Percentiles rank a stretch among this genome's conserved stretches.
Evolutionary conservation across 2,113 vertebrate species (phyloP).

Genomic region (Python bivittatus): DNA sequence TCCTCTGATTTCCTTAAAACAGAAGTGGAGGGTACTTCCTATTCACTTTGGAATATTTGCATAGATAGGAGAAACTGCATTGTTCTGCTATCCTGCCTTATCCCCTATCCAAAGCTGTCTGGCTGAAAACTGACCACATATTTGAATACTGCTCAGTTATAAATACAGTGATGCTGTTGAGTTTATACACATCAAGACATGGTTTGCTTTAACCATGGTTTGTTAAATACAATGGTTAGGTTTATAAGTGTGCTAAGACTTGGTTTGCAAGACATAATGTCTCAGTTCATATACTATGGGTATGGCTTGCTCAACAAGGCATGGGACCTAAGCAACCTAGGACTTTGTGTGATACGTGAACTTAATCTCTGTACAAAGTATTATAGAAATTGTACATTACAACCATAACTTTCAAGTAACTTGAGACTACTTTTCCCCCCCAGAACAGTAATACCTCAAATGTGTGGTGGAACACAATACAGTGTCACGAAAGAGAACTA

Average conservation of each 20-base stretch:
- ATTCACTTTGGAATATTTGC: neutral
- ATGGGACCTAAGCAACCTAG: too few relatives aligned
- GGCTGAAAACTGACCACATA: neutral
- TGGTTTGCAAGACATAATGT: neutral
- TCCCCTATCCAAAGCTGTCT: neutral
- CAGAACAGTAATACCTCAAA: neutral
- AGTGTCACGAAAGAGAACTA: neutral
- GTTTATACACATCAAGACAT: neutral
- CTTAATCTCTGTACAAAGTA: neutral
- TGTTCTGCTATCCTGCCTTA: neutral
- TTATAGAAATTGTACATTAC: neutral
- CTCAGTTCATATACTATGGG: neutral
- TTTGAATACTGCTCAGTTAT: neutral
- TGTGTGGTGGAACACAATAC: neutral
- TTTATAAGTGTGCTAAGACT: neutral
- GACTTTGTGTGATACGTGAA: neutral
- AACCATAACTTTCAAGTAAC: neutral
- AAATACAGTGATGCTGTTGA: neutral
- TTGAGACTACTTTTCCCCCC: neutral
- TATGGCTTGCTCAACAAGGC: neutral
- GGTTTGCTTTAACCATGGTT: neutral
- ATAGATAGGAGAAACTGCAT: neutral
- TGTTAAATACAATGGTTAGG: neutral
- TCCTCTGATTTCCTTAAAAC: neutral
- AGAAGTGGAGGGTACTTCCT: neutral